phyloP scores from a whole-genome alignment of 2,113 vertebrate genomes.

The Ceyx cyanopectus region DNA sequence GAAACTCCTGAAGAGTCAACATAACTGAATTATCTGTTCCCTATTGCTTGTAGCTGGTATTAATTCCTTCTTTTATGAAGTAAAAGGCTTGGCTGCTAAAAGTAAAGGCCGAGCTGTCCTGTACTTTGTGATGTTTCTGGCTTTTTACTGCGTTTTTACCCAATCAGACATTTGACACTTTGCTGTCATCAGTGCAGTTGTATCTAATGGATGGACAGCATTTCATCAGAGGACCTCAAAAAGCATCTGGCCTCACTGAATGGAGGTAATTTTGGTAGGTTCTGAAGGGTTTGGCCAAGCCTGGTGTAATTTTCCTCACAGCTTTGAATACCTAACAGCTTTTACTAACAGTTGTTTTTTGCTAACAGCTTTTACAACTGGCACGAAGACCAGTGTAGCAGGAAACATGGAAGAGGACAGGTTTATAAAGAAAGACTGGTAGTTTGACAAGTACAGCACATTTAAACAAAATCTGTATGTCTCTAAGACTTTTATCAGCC shows the following conservation, averaged over 20 bases:
- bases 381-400: neutral
- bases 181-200: neutral
- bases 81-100: neutral
- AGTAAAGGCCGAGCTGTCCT: neutral
- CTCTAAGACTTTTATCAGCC: neutral
- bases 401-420: neutral
- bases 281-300: neutral
- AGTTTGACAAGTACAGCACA: neutral
- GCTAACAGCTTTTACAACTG: neutral
- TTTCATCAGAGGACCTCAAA: neutral
- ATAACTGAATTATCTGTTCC: neutral
- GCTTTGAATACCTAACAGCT: neutral
- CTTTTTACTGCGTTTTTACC: neutral
- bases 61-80: neutral
- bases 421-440: neutral
- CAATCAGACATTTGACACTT: neutral
- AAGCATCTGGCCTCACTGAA: neutral
- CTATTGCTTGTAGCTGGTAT: neutral
- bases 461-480: neutral
- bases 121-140: neutral
- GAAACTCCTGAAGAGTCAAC: neutral
- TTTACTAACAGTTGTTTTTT: neutral
- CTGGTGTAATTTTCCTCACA: neutral
- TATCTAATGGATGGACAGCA: neutral
- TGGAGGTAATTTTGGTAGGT: neutral